Evolutionary conservation across 2,797 vertebrate genomes (phyloP), one percentile per base, ranked within the genome.

Genomic region (Pipistrellus pipistrellus): DNA sequence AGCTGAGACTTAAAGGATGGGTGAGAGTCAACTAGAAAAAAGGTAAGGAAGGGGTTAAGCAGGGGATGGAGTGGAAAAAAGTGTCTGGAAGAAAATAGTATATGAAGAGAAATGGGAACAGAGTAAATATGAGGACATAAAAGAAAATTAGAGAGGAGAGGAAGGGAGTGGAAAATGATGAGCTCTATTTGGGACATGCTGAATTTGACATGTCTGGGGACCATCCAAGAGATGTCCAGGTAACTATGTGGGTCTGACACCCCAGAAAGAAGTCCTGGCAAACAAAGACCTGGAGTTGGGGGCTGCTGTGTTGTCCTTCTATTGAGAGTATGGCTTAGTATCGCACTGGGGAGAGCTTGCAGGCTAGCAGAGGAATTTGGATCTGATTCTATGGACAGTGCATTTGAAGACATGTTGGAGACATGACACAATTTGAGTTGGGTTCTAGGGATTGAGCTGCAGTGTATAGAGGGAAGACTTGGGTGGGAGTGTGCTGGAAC

Each of bases 301-400:
- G 41, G 18, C 14, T 59, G 55, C 46, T 44, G 10, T 78, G 55
- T 48, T 82, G 15, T 62, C 48, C 32, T 71, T 51, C 38, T 75
- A 4, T 32, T 48, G 41, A 72, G 44, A 82, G 77, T 32, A n/a
- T 11, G 69, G 21, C 57, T 83, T 62, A 62, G 14, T 64, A 57
- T 32, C 59, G 53, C 75, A n/a, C 3, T 78, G 64, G 12, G 25
- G 48, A 53, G 20, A 38, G 30, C 38, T 88, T 64, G 51, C 38
- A 55, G 41, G 30, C 15, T 48, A 82, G 27, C 20, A 71, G 13
- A 57, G 48, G 41, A 62, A 38, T 88, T n/a, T 73, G 48, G 64
- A 86, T 32, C 71, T 78, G 48, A 91, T 53, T 91, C 57, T 59
- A 77, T 41, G 57, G 80, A 32, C 69, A 93, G 48, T 78, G 62